A percentile compares a stretch with the other conserved stretches of the same genome.
Conservation (phyloP, 2,113 vertebrate species). For the Lycocorax pyrrhopterus region DNA sequence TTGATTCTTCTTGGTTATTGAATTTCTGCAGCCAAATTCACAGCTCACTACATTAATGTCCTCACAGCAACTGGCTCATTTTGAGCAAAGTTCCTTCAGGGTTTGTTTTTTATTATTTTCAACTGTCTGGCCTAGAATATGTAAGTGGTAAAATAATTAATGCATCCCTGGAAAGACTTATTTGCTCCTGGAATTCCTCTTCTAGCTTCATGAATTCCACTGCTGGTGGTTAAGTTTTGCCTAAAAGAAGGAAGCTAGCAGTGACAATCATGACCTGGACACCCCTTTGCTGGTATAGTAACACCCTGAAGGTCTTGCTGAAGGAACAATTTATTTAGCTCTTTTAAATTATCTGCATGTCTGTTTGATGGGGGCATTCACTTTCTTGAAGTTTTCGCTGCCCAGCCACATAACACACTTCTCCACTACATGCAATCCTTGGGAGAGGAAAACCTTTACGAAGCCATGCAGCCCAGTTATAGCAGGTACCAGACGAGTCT, state of each 20-base stretch:
- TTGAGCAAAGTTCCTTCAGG: not conserved
- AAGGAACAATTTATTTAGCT: not conserved
- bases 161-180: not conserved
- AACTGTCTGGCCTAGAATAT: not conserved
- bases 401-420: not conserved
- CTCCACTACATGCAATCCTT: not conserved
- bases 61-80: not conserved
- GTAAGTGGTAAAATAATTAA: not conserved
- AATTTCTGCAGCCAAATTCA: not conserved
- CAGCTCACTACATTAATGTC: not conserved
- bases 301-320: not conserved
- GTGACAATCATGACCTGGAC: not conserved
- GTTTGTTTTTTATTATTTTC: not conserved
- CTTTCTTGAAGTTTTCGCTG: not conserved
- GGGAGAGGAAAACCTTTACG: not conserved
- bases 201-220: not conserved
- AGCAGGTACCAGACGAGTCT: not conserved
- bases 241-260: not conserved
- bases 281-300: not conserved
- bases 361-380: not conserved
- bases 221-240: not conserved
- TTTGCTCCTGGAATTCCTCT: not conserved
- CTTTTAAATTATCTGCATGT: not conserved
- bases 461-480: not conserved
- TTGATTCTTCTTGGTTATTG: slow-evolving; percentile 24